A percentile compares a stretch with the other conserved stretches of the same genome.
Evolutionary conservation across 1,140 invertebrate genomes (phyloP).

Genomic region (Neodiprion pinetum): DNA sequence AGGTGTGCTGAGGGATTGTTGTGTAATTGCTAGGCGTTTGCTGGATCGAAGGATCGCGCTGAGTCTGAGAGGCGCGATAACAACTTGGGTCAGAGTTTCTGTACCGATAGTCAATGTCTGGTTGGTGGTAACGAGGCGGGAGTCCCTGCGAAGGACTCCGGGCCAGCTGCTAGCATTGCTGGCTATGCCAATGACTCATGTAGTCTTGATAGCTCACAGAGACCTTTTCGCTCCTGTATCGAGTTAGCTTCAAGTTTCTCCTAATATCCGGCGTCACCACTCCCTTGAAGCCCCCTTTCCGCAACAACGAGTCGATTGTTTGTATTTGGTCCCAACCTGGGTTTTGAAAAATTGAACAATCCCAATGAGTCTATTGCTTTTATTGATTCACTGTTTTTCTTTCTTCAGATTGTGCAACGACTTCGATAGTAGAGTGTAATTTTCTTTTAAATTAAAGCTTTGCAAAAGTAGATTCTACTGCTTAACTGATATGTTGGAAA

Average conservation of each 20-base stretch:
- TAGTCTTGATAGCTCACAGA: constrained; percentile 86
- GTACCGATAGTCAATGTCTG: constrained; percentile 40
- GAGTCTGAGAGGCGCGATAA: constrained; percentile 35
- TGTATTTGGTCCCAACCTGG: constrained; percentile 95
- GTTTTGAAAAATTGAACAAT: constrained; percentile 25
- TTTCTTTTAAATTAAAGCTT: constrained; percentile 13
- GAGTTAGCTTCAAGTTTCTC: constrained; percentile 88
- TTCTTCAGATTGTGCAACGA: not conserved
- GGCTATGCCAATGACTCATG: constrained; percentile 67
- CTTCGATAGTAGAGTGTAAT: constrained; percentile 16
- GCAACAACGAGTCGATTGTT: constrained; percentile 95
- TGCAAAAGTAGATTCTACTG: not conserved
- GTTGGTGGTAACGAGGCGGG: constrained; percentile 29
- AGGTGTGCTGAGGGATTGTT: constrained; percentile 39
- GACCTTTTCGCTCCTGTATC: constrained; percentile 92
- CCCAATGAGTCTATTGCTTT: not conserved
- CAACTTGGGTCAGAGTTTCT: constrained; percentile 37
- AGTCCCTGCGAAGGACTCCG: constrained; percentile 45
- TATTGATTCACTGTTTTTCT: not conserved
- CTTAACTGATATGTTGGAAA: constrained; percentile 4
- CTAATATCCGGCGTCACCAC: constrained; percentile 87
- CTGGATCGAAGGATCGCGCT: constrained; percentile 36
- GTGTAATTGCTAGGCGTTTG: constrained; percentile 38
- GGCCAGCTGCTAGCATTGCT: constrained; percentile 67
- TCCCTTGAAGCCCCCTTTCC: constrained; percentile 96